Percentiles rank a stretch among this genome's conserved stretches.
These are phyloP conservation scores for Lacerta viridis DNA, from an alignment of 2,797 vertebrate genomes.

Conservation along the genomic window DNA sequence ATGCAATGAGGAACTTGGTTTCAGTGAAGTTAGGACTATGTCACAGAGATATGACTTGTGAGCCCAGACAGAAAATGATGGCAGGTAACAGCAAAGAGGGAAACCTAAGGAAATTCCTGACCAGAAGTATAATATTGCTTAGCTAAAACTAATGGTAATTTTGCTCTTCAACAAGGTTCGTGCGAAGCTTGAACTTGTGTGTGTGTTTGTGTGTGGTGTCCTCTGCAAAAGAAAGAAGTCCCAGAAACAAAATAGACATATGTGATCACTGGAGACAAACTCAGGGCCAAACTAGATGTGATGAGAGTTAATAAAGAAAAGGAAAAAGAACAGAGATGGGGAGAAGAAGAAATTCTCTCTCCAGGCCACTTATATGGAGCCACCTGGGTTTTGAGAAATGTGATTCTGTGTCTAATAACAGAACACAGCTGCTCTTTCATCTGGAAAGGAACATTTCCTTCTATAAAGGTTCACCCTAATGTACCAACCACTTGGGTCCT, in stretches of 20 bases:
- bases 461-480: slow-evolving; percentile 52
- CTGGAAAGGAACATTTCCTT: slow-evolving; percentile 45
- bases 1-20: neutral
- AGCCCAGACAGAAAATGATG: neutral
- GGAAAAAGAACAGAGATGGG: slow-evolving; percentile 36
- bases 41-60: neutral
- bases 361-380: neutral
- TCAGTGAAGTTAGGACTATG: neutral
- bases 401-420: slow-evolving; percentile 10
- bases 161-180: neutral
- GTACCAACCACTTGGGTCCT: slow-evolving; percentile 37
- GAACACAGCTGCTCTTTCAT: slow-evolving; percentile 16
- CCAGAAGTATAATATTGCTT: neutral
- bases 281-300: neutral
- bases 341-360: neutral
- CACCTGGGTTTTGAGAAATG: slow-evolving; percentile 40
- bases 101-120: neutral
- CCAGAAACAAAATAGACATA: neutral
- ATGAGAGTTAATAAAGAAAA: neutral
- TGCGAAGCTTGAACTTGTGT: neutral
- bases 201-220: no score
- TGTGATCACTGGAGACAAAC: neutral
- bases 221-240: neutral
- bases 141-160: neutral
- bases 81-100: neutral